Percentiles rank a stretch among this genome's conserved stretches.
These are phyloP conservation scores for Ameiurus melas DNA, from an alignment of 2,113 vertebrate genomes.

Conservation along the genomic window DNA sequence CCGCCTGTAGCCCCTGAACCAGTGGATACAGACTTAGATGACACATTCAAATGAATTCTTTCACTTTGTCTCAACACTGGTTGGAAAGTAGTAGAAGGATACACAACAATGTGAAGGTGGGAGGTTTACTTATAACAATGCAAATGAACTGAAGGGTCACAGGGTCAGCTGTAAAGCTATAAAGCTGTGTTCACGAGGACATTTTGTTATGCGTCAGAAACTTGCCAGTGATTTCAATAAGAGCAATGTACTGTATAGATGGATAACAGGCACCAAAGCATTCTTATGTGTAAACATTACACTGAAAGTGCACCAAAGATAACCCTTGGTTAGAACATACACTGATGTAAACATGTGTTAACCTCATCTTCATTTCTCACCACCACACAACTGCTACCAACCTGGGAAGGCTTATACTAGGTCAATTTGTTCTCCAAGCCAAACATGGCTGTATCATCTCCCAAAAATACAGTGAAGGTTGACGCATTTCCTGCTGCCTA, in stretches of 20 bases:
- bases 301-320: not conserved
- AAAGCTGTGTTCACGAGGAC: not conserved
- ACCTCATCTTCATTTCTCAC: not conserved
- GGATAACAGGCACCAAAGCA: not conserved
- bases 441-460: too few species aligned
- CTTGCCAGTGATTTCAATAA: not conserved
- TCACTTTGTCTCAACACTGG: not conserved
- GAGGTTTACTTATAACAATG: not conserved
- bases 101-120: not conserved
- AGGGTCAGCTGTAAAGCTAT: not conserved
- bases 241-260: not conserved
- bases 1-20: slow-evolving; percentile 88
- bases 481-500: not conserved
- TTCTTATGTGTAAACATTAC: not conserved
- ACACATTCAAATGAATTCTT: too few species aligned
- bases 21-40: not conserved
- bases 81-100: not conserved
- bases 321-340: not conserved
- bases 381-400: not conserved
- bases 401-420: not conserved
- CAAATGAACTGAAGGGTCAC: not conserved
- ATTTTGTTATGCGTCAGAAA: not conserved
- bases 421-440: not conserved
- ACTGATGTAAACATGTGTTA: not conserved
- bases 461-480: not conserved